A percentile compares a stretch with the other conserved stretches of the same genome.
Evolutionary conservation across 2,888 invertebrate genomes (phyloP).

Genomic region (Hylaea fasciaria): DNA sequence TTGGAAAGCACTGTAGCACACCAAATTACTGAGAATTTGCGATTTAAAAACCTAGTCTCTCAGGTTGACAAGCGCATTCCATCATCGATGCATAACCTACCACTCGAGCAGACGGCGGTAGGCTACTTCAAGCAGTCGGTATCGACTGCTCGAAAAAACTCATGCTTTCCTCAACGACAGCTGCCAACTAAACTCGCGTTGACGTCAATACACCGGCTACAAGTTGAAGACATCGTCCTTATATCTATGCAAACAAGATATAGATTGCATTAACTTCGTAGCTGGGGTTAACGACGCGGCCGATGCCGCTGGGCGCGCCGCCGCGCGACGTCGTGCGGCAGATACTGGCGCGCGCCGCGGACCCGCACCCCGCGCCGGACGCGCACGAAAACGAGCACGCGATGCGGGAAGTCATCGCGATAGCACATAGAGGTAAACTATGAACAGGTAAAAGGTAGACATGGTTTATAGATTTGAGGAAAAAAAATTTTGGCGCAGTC

Average conservation of each 20-base stretch:
- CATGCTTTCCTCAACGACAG: not conserved
- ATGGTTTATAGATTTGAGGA: not conserved
- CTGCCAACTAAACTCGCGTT: not conserved
- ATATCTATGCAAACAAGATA: too few relatives aligned
- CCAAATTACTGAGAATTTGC: too few relatives aligned
- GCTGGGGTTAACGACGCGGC: conserved; percentile 77
- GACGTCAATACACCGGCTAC: not conserved
- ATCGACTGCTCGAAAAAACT: too few relatives aligned
- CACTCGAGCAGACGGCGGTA: too few relatives aligned
- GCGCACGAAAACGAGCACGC: conserved; percentile 65
- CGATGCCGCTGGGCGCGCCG: conserved; percentile 78
- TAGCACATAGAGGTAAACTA: conserved; percentile 76
- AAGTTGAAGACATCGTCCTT: too few relatives aligned
- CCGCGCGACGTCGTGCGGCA: conserved; percentile 81
- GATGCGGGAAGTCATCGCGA: conserved; percentile 80
- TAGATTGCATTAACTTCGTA: conserved; percentile 35
- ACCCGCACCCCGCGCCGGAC: conserved; percentile 60
- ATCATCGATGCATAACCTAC: too few relatives aligned
- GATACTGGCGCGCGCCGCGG: conserved; percentile 76
- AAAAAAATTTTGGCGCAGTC: conserved; percentile 11
- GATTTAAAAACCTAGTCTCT: too few relatives aligned
- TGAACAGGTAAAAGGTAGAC: not conserved
- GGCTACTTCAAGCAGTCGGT: too few relatives aligned
- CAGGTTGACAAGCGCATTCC: too few relatives aligned
- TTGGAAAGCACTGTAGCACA: too few relatives aligned